Evolutionary conservation across 2,113 vertebrate genomes (phyloP).

Genomic region (Cacatua alba): DNA sequence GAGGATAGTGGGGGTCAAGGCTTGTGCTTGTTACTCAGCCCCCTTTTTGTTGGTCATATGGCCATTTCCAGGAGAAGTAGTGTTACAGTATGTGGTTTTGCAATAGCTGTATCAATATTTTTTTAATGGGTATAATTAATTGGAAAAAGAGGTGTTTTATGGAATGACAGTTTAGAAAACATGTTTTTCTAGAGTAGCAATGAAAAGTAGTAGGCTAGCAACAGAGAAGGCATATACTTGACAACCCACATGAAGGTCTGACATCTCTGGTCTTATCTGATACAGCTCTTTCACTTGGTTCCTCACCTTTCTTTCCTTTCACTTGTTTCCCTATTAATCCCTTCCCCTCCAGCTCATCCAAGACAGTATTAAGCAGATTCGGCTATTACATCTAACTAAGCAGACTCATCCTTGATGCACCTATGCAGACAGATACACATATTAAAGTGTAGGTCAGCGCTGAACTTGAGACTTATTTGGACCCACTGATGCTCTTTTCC

Average conservation of each 20-base stretch:
- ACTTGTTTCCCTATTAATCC: neutral
- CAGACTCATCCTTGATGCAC: neutral
- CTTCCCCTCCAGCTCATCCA: neutral
- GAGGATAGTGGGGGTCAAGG: neutral
- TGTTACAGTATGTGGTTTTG: neutral
- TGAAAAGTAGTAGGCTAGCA: neutral
- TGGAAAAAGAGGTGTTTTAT: neutral
- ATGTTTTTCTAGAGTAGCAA: neutral
- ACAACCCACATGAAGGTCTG: neutral
- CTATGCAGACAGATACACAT: neutral
- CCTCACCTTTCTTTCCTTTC: neutral
- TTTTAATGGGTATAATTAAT: neutral
- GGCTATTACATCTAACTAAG: neutral
- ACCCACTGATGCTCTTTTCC: neutral
- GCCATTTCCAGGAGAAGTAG: neutral
- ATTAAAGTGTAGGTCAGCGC: neutral
- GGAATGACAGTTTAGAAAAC: neutral
- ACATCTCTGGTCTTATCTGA: neutral
- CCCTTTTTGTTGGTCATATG: rapidly evolving
- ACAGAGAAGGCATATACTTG: neutral
- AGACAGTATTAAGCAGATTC: neutral
- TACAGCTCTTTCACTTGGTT: neutral
- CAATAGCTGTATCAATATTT: neutral
- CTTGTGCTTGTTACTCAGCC: neutral
- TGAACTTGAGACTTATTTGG: neutral